Evolutionary conservation across 1,140 invertebrate genomes (phyloP).

Genomic region (Zaprionus nigranus): DNA sequence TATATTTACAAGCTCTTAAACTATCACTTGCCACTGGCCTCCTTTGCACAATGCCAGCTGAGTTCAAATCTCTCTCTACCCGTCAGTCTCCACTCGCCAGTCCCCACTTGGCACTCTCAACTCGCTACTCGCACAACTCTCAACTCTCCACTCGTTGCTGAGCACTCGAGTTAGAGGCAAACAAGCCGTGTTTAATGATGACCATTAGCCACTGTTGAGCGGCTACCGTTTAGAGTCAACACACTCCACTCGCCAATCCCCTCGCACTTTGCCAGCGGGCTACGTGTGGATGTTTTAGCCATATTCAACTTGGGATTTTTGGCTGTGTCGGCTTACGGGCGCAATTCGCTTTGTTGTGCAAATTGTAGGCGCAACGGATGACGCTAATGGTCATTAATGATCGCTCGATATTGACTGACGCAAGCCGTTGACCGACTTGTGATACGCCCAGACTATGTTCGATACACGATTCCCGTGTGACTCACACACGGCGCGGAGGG

Average conservation of each 20-base stretch:
- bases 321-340: slow-evolving; percentile 40
- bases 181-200: slow-evolving; percentile 76
- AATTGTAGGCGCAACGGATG: slow-evolving; percentile 24
- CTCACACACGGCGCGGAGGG: background rate
- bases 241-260: slow-evolving; percentile 40
- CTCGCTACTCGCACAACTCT: background rate
- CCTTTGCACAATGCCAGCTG: background rate
- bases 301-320: slow-evolving; percentile 31
- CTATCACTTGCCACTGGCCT: background rate
- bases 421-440: slow-evolving; percentile 65
- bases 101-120: background rate
- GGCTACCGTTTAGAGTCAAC: slow-evolving; percentile 77
- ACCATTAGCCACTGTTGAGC: slow-evolving; percentile 78
- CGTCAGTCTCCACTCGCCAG: background rate
- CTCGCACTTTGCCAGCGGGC: slow-evolving; percentile 7
- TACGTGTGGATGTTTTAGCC: background rate
- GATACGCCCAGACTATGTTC: slow-evolving; percentile 18
- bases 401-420: slow-evolving; percentile 66
- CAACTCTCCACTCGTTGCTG: background rate
- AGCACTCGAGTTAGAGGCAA: slow-evolving; percentile 66
- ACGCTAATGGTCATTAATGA: slow-evolving; percentile 61
- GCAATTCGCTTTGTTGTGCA: slow-evolving; percentile 66
- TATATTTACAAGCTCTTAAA: background rate
- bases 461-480: slow-evolving; percentile 28
- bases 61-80: background rate